Evolutionary conservation across 2,113 vertebrate species (phyloP).

Genomic region (Pseudopodoces humilis): DNA sequence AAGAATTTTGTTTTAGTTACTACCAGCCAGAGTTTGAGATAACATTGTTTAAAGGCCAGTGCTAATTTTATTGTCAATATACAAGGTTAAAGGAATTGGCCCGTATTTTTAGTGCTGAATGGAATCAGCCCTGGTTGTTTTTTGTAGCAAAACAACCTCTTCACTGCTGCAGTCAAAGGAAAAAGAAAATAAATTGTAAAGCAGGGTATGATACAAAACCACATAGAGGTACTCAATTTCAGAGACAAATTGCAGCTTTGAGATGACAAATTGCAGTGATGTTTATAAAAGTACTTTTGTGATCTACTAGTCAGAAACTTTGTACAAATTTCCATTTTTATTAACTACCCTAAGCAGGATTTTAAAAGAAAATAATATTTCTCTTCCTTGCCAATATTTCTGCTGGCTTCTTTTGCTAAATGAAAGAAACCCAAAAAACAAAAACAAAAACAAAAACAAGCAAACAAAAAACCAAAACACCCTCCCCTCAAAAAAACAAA

Average conservation of each 20-base stretch:
- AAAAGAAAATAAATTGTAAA: background rate
- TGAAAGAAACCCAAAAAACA: background rate
- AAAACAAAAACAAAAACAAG: background rate
- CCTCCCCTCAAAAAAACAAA: background rate
- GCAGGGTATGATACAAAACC: background rate
- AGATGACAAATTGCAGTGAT: background rate
- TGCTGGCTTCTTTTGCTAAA: background rate
- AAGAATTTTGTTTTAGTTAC: background rate
- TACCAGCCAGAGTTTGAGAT: background rate
- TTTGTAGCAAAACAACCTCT: background rate
- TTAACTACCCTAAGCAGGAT: background rate
- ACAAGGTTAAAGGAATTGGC: background rate
- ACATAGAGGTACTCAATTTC: background rate
- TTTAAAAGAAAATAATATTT: background rate
- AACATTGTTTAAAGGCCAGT: background rate
- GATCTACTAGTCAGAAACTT: background rate
- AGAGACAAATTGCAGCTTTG: background rate
- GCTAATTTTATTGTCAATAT: background rate
- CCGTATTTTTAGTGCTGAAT: background rate
- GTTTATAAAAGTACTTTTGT: background rate
- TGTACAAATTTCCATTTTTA: background rate
- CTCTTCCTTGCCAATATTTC: background rate
- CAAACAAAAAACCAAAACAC: background rate
- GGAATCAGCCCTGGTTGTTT: background rate
- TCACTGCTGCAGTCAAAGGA: background rate